Base-by-base conservation (phyloP, 23 tunicate species). In the Phallusia fumigata region DNA sequence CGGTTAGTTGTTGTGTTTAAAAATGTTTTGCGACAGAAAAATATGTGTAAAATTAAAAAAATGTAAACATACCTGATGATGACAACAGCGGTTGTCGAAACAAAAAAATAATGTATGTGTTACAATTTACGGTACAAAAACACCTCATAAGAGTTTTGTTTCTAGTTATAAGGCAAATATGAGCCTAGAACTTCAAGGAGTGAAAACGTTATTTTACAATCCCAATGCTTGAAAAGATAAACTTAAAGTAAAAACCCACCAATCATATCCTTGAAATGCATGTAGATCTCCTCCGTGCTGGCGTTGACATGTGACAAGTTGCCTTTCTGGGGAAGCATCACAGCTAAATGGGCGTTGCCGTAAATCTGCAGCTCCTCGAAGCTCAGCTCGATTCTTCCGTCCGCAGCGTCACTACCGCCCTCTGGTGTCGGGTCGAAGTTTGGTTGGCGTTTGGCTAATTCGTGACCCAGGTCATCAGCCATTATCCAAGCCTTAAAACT, bases 401-500 rank as follows among this genome's bases (percentile, higher is more conserved):
- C 64, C 24, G 81, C 81, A 33, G 40, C 12, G 30, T 77, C 80
- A 21, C 33, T 36, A 26, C 33, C 50, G 53, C 50, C 50, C 13
- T 77, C 80, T 45, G 81, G 81, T 24, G 64, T 78, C 35, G 83
- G 83, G 45, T 80, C 83, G 32, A 52, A 80, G 44, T 53, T 52
- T 21, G 44, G 47, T 31, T 80, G 83, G 30, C 45, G 74, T 34
- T 31, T 12, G 13, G 83, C 74, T 18, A 80, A 31, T 0, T 50
- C 74, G 74, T 80, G 83, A 8, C 47, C 74, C 18, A 80, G 2
- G 40, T 33, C 35, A 26, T 80, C 73, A 21, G 83, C 65, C 74
- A 80, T 33, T 31, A 80, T 80, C 83, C 83, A 80, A 44, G 83
- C 83, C 31, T 80, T 80, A 75, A 80, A 80, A 53, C 83, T 80